Evolutionary conservation across 2,888 invertebrate species (phyloP), one percentile per base, ranked within the genome.

Genomic region (Dromius quadrimaculatus): DNA sequence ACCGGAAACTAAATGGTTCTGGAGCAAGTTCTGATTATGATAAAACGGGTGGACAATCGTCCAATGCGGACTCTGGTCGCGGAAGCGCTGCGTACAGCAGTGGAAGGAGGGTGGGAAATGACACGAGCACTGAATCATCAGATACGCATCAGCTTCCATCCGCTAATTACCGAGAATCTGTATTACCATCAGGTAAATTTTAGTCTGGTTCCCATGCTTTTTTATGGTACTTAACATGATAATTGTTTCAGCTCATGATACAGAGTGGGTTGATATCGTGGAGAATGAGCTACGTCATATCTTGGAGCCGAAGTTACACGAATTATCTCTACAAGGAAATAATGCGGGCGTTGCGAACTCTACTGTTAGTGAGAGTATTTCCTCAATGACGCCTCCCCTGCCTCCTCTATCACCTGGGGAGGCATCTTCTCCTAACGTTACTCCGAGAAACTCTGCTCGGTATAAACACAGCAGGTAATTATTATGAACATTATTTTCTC

Each of bases 81-180:
- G 92, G 92, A n/a, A 92, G 92, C 78, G 92, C 91, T 3, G 91
- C 91, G 45, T 92, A 92, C 81, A 91, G 91, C 36, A 92, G 91
- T 77, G 91, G 91, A 1, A 82, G 90, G 73, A 83, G 89, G 76
- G 84, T 85, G 72, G 81, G 84, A 4, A 76, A 82, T 32, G 87
- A 88, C 75, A 86, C 87, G 0, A 87, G 86, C 38, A 87, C 86
- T 1, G 89, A 89, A 75, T 85, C 78, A 22, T 82, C 87, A 0
- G 88, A 88, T 76, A 85, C 86, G 8, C 84, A 83, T 45, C 80
- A 78, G 45, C 72, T 71, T 19, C 70, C 72, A 65, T 69, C 74
- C 63, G 65, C 28, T 28, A 70, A 54, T 71, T 70, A 71, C 47
- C 20, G 54, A 28, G 61, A 68, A 54, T 66, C 57, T 20, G 50